Evolutionary conservation across 2,888 invertebrate species (phyloP), one percentile per base, ranked within the genome.

Genomic region (Prosopocoilus inquinatus): DNA sequence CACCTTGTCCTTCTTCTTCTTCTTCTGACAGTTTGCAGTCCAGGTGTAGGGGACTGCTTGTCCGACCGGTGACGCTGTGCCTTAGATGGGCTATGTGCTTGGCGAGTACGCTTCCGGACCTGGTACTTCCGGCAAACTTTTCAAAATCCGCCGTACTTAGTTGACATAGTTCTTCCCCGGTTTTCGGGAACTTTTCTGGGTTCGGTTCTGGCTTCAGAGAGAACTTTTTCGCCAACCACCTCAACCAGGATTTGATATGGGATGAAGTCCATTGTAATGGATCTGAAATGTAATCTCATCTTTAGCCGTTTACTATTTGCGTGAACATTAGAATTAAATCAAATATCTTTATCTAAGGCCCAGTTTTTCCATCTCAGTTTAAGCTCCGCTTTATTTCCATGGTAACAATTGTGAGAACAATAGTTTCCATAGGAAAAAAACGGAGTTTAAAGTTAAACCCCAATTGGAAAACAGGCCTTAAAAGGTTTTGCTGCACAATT

Each of bases 61-160:
- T 78, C 43, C 81, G 73, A 55, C 87, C 87, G 2, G 84, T 85
- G 7, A 83, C 82, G 60, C 81, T 81, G 61, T 84, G 80, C 43
- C 81, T 72, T 13, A 82, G 78, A 66, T 82, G 80, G 0, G 85
- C 85, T 53, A 87, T 81, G 66, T 87, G 85, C 62, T 83, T 80
- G 1, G 84, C 83, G 46, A 87, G 75, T 47, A 84, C 72, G 52
- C 79, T 78, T 15, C 84, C 87, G 9, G 75, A 72, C 50, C 78
- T 67, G 16, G 76, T 67, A 36, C 77, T 73, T 8, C 79, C 81
- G 1, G 82, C 78, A 55, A 80, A 78, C 44, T 79, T 75, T 75
- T 82, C 81, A 75, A 86, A 84, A 53, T 88, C 83, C 0, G 84
- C 81, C 55, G 85, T 79, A 35, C 82, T 83, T 69, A 91, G 78